Conservation (phyloP, 1,140 invertebrate genomes). For the Platorchestia sp. region DNA sequence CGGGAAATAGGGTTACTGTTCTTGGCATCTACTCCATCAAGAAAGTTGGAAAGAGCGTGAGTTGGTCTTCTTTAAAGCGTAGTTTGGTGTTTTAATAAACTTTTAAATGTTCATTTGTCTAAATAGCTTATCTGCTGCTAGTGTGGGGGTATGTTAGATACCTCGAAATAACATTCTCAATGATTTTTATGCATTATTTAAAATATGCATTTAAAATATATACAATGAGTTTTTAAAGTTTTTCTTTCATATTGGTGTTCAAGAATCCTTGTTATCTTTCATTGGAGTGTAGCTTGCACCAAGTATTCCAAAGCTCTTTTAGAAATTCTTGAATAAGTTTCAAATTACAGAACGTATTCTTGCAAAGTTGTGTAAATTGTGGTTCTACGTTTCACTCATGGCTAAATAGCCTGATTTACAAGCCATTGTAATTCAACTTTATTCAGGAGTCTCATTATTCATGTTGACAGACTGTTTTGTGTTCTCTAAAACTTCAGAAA, state of each 20-base stretch:
- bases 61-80: neutral
- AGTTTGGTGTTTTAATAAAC: neutral
- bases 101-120: neutral
- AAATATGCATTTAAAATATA: too few relatives aligned
- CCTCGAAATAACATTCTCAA: neutral
- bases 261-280: neutral
- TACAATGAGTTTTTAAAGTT: too few relatives aligned
- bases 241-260: neutral
- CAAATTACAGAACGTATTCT: too few relatives aligned
- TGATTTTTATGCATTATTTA: neutral
- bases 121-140: neutral
- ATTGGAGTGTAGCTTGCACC: neutral
- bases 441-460: too few relatives aligned
- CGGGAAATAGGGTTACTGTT: conserved; percentile 94
- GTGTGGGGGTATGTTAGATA: neutral
- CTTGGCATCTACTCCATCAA: conserved; percentile 98
- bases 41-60: conserved; percentile 74
- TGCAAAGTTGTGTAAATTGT: too few relatives aligned
- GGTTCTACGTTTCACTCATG: too few relatives aligned
- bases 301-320: neutral
- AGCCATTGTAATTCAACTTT: too few relatives aligned
- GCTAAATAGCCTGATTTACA: too few relatives aligned
- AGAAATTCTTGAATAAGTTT: neutral
- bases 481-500: too few relatives aligned
- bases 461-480: too few relatives aligned